Evolutionary conservation across 2,888 invertebrate species (phyloP).

Genomic region (Theodoxus fluviatilis): DNA sequence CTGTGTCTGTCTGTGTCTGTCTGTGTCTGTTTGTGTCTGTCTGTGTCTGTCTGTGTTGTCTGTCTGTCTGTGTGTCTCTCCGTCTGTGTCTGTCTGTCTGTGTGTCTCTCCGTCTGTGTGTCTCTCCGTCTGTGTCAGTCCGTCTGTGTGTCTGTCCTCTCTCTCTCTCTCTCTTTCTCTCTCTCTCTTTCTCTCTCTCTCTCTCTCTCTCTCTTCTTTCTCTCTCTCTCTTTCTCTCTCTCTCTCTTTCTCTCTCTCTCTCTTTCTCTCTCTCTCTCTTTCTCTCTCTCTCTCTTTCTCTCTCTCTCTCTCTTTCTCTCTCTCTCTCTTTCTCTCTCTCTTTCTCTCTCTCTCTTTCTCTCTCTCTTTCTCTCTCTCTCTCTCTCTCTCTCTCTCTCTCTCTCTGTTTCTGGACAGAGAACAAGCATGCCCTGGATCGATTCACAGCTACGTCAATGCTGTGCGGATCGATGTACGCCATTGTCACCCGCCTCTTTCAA

Average conservation of each 20-base stretch:
- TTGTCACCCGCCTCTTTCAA: no score
- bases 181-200: background rate
- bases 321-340: constrained; percentile 14
- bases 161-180: background rate
- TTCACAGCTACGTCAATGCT: no score
- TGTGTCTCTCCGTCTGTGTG: background rate
- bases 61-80: background rate
- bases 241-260: constrained; percentile 22
- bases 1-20: background rate
- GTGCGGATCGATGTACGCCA: no score
- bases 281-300: constrained; percentile 8
- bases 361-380: background rate
- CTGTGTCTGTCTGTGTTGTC: background rate
- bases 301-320: constrained; percentile 16
- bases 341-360: constrained; percentile 1
- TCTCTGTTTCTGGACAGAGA: no score
- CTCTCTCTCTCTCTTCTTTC: background rate
- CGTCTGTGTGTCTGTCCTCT: background rate
- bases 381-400: background rate
- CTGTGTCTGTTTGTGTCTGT: background rate
- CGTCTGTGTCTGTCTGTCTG: background rate
- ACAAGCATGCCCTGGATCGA: no score
- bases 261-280: constrained; percentile 22
- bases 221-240: constrained; percentile 20
- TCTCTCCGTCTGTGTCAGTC: background rate